phyloP scores from a whole-genome alignment of 2,797 vertebrate genomes.

The Philypnodon macrostomus region DNA sequence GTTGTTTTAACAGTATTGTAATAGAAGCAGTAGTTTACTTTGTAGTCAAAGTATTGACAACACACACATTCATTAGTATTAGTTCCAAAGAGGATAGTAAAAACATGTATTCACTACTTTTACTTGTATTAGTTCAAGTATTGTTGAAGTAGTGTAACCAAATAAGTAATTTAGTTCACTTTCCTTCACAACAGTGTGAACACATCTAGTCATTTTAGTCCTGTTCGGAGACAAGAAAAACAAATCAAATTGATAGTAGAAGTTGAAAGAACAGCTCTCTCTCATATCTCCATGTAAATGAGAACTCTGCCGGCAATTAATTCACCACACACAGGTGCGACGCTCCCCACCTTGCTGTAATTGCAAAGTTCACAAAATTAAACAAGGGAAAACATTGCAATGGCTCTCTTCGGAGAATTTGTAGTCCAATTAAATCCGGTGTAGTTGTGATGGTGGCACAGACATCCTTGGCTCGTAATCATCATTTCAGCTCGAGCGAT shows the following conservation, averaged over 20 bases:
- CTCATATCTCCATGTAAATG: conserved; percentile 45
- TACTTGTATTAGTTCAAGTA: too few relatives aligned
- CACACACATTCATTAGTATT: too few relatives aligned
- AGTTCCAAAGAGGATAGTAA: too few relatives aligned
- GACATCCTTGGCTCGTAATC: conserved; percentile 36
- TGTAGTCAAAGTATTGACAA: too few relatives aligned
- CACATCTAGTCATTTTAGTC: too few relatives aligned
- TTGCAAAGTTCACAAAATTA: conserved; percentile 65
- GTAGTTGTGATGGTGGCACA: too few relatives aligned
- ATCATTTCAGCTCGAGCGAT: conserved; percentile 51
- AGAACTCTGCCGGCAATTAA: conserved; percentile 61
- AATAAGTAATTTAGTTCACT: too few relatives aligned
- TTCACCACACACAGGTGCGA: conserved; percentile 45
- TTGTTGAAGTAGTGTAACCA: too few relatives aligned
- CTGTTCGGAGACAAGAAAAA: conserved; percentile 52
- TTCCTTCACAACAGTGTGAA: too few relatives aligned
- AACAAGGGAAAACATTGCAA: conserved; percentile 41
- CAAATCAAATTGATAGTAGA: conserved; percentile 59
- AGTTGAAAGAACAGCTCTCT: conserved; percentile 54
- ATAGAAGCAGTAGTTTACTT: too few relatives aligned
- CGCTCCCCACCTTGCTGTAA: conserved; percentile 30
- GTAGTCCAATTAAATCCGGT: conserved; percentile 58
- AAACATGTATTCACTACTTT: too few relatives aligned
- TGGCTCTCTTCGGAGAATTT: conserved; percentile 49
- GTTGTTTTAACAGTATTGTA: too few relatives aligned